Evolutionary conservation across 2,888 invertebrate genomes (phyloP).

Genomic region (Siphlonurus alternatus): DNA sequence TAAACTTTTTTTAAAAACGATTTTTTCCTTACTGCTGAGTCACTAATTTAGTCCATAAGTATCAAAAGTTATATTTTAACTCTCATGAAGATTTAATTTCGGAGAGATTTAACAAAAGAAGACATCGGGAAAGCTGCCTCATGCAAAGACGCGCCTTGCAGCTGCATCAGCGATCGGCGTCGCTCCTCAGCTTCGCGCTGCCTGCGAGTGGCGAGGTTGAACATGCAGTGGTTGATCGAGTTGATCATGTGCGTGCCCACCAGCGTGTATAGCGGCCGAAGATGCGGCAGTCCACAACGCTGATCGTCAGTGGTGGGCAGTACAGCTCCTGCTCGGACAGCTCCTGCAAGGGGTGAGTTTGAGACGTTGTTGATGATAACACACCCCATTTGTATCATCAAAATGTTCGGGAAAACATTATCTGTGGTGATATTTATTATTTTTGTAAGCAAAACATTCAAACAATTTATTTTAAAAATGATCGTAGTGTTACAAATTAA

Average conservation of each 20-base stretch:
- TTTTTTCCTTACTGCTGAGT: too few species aligned
- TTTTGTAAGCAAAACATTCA: too few species aligned
- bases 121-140: slow-evolving; percentile 10
- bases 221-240: slow-evolving; percentile 75
- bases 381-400: too few species aligned
- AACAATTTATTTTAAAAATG: too few species aligned
- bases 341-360: too few species aligned
- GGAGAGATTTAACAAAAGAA: slow-evolving; percentile 24
- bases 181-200: slow-evolving; percentile 48
- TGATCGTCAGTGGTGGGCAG: slow-evolving; percentile 75
- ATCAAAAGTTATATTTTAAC: too few species aligned
- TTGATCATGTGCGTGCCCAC: slow-evolving; percentile 87
- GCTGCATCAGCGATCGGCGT: slow-evolving; percentile 30
- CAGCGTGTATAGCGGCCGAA: slow-evolving; percentile 73
- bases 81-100: slow-evolving; percentile 21
- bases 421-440: too few species aligned
- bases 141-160: slow-evolving; percentile 23
- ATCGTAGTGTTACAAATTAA: too few species aligned
- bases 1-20: too few species aligned
- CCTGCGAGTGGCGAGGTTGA: slow-evolving; percentile 50
- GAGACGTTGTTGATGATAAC: too few species aligned
- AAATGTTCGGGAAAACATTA: too few species aligned
- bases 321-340: slow-evolving; percentile 80
- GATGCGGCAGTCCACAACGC: slow-evolving; percentile 76
- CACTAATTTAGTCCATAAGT: too few species aligned